Evolutionary conservation across 2,113 vertebrate genomes (phyloP).

Genomic region (Stegostoma tigrinum): DNA sequence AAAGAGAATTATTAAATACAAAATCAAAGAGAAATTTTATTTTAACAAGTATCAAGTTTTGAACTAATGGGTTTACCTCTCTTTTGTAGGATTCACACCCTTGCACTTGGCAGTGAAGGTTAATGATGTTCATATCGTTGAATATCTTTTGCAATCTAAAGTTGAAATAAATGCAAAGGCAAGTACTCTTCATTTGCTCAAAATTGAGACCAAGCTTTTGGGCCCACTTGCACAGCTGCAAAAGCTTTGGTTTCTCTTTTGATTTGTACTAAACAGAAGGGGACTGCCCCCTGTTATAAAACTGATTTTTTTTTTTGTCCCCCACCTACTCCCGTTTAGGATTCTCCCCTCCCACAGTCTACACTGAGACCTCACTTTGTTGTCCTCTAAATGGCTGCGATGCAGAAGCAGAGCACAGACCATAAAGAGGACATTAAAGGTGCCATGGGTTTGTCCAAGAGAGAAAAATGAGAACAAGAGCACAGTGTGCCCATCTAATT

Average conservation of each 20-base stretch:
- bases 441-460: not conserved
- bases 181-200: conserved; percentile 40
- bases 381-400: not conserved
- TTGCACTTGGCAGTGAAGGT: conserved; percentile 55
- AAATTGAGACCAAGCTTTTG: not conserved
- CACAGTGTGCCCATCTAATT: not conserved
- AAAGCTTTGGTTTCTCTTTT: not conserved
- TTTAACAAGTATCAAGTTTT: not conserved
- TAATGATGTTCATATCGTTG: conserved; percentile 54
- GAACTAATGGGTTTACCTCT: not conserved
- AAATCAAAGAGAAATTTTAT: not conserved
- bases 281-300: not conserved
- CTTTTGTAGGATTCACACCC: conserved; percentile 27
- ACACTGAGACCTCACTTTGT: not conserved
- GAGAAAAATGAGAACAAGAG: not conserved
- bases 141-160: conserved; percentile 52
- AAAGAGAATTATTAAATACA: not conserved
- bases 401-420: not conserved
- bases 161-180: conserved; percentile 61
- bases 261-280: not conserved
- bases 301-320: not conserved
- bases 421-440: not conserved
- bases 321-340: not conserved
- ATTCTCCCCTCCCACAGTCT: not conserved
- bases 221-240: not conserved